Evolutionary conservation across 2,888 invertebrate genomes (phyloP).

Genomic region (Cheilosia vulpina): DNA sequence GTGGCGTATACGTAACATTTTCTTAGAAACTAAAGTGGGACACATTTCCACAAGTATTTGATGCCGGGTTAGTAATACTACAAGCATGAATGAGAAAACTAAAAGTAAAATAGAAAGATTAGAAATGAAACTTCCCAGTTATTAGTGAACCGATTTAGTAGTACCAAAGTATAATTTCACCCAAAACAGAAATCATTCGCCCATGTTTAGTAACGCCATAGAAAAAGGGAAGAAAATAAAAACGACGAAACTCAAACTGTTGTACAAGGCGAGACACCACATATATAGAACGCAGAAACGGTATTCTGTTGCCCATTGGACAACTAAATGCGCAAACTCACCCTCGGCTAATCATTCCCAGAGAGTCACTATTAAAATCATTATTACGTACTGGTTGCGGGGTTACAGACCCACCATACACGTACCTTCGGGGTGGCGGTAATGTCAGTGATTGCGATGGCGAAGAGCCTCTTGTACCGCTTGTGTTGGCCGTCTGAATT

Average conservation of each 20-base stretch:
- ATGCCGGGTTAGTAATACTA: conserved; percentile 19
- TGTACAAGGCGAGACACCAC: conserved; percentile 48
- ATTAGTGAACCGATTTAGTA: conserved; percentile 7
- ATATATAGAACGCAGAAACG: conserved; percentile 40
- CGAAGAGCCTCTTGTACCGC: conserved; percentile 23
- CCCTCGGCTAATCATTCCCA: conserved; percentile 82
- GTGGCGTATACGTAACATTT: conserved; percentile 43
- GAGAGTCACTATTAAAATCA: conserved; percentile 77
- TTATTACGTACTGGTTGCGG: conserved; percentile 85
- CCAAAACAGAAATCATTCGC: conserved; percentile 1
- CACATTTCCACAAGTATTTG: background rate
- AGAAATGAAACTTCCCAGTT: background rate
- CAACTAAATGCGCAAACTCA: conserved; percentile 76
- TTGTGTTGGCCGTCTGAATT: conserved; percentile 78
- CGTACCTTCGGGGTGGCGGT: conserved; percentile 82
- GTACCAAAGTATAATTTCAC: background rate
- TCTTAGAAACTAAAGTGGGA: background rate
- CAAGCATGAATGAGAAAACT: conserved; percentile 11
- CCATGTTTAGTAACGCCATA: conserved; percentile 26
- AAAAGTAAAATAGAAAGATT: background rate
- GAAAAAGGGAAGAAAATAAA: background rate
- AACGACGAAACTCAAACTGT: conserved; percentile 33
- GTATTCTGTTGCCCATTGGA: conserved; percentile 4
- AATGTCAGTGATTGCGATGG: conserved; percentile 54
- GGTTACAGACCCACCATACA: conserved; percentile 86